Base-by-base conservation (phyloP, 2,888 invertebrate genomes). In the Alcis repandata region DNA sequence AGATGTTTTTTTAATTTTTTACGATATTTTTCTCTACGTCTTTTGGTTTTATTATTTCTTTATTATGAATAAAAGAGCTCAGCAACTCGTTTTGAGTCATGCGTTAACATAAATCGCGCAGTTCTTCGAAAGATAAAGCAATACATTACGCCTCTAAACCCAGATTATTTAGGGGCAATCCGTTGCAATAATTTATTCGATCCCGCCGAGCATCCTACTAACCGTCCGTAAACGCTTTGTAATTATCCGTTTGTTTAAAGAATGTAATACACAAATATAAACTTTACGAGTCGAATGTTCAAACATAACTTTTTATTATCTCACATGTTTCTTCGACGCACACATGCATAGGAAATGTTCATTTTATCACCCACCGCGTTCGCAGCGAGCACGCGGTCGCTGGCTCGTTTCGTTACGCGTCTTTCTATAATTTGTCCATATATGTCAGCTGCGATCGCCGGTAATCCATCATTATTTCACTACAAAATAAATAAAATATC, bases 181-280 rank as follows among this genome's bases (percentile, higher is more conserved):
- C 77, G 77, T 76, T 75, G 77, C 77, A 80, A 82, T 86, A 87
- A 88, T 84, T 87, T 86, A 88, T 88, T 83, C 73, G 77, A 64
- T 79, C 75, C 79, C 78, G 77, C 77, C 78, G 76, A 81, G 79
- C 82, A 79, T 79, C 57, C 65, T 63, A 59, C 83, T 80, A 82
- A 81, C 86, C 85, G 80, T 80, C 85, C 78, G 87, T 90, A 89
- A 89, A 85, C 77, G 83, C 79, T 80, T 79, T 80, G 85, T 91
- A 90, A 91, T 91, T 89, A 90, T 87, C 82, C 84, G 86, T 92
- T 90, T 91, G 88, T 90, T 88, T 90, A 88, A 90, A 90, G 84
- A 89, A 90, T 86, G 88, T 80, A 85, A 83, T 86, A 91, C 86
- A 91, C 89, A 90, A 91, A 91, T 91, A 91, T 90, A 92, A 91